phyloP scores from a whole-genome alignment of 2,797 vertebrate species.

The Phaenicophaeus curvirostris region DNA sequence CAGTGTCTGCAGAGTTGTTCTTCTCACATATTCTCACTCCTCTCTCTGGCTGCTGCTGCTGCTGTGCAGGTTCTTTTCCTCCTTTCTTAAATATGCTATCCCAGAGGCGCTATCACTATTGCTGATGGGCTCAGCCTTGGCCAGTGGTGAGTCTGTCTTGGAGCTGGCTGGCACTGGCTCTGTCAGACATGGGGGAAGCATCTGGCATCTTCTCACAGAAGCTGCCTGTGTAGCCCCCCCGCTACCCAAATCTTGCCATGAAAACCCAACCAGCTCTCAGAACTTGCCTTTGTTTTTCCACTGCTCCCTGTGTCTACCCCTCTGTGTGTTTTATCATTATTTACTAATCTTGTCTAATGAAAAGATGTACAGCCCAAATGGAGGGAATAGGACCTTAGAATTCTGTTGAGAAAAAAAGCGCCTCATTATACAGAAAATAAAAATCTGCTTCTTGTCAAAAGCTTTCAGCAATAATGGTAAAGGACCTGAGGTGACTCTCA shows the following conservation, averaged over 20 bases:
- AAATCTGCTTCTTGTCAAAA: neutral
- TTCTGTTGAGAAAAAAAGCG: neutral
- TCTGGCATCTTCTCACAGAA: neutral
- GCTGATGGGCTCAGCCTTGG: neutral
- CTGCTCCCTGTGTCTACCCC: accelerated
- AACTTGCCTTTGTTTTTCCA: neutral
- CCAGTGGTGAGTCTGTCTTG: neutral
- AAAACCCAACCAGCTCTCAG: neutral
- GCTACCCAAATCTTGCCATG: neutral
- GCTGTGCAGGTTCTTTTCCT: neutral
- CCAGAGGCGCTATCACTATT: neutral
- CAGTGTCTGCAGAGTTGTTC: no score
- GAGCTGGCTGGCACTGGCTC: neutral
- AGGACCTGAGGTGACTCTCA: neutral
- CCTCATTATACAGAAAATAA: neutral
- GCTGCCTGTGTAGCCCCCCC: no score
- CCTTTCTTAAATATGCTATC: neutral
- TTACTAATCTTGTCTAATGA: neutral
- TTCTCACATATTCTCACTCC: neutral
- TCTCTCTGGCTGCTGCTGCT: neutral
- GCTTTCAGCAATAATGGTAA: neutral
- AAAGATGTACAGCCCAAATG: neutral
- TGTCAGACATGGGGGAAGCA: neutral
- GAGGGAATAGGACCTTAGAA: neutral
- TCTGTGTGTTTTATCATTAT: neutral